Evolutionary conservation across 2,113 vertebrate species (phyloP), one percentile per base, ranked within the genome.

Genomic region (Diadophis punctatus): DNA sequence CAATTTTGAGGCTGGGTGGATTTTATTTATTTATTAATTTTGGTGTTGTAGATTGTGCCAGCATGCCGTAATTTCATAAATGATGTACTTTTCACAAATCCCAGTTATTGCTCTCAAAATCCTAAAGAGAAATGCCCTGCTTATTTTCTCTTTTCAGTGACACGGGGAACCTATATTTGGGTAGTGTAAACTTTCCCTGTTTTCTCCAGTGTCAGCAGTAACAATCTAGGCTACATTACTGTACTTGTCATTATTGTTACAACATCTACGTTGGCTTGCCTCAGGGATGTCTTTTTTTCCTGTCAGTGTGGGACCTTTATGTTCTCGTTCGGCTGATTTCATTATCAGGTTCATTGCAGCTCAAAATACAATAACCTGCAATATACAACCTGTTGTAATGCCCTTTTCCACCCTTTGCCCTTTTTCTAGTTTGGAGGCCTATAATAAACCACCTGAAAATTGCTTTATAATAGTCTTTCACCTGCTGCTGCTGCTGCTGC

Each of bases 221-320:
- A 87, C 90, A 96, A 90, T 95, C 91, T 95, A 53, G 86, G 86
- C 91, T 93, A 22, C 93, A 92, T 92, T 94, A 94, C 58, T 95
- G 91, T 94, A 92, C 63, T 94, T 93, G 93, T 86, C 80, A 94
- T 85, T 94, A 93, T 93, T 92, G 91, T 95, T 94, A 94, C 95
- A 93, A 90, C 89, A 94, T 87, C 80, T 94, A 48, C 92, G 51
- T 74, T 94, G 22, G 93, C 30, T 95, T 96, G 94, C 86, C 95
- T 96, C 94, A 14, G 74, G 95, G 91, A 95, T 92, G 91, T 92
- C 90, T 96, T 96, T 96, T 48, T 90, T 97, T 86, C 93, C 93
- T 95, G 93, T 93, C 95, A 95, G 95, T 96, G 93, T 96, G 94
- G 90, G 93, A 97, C 90, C 92, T 96, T 96, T 96, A 96, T 96